A percentile compares a stretch with the other conserved stretches of the same genome.
Conservation (phyloP, 2,797 vertebrate genomes). For the Coreius guichenoti region DNA sequence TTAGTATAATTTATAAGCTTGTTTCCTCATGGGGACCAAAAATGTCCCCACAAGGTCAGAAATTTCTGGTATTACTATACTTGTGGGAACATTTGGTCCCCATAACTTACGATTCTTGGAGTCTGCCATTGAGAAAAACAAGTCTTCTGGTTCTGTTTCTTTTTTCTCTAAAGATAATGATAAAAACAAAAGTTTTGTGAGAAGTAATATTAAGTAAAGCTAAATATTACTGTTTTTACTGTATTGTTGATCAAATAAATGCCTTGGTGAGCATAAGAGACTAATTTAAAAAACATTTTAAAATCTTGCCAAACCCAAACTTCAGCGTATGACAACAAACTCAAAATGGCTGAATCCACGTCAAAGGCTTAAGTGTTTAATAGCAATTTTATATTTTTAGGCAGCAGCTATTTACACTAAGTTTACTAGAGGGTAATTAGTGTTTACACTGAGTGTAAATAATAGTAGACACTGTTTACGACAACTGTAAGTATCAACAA, state of each 20-base stretch:
- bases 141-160: conserved; percentile 51
- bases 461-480: not conserved
- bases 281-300: not conserved
- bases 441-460: not conserved
- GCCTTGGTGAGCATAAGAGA: not conserved
- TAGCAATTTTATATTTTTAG: not conserved
- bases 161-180: conserved; percentile 22
- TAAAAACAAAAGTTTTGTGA: conserved; percentile 26
- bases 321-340: not conserved
- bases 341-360: not conserved
- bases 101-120: conserved; percentile 59
- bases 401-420: not conserved
- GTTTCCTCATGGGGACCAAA: too few relatives aligned
- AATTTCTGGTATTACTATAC: not conserved
- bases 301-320: not conserved
- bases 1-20: too few relatives aligned
- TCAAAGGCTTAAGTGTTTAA: not conserved
- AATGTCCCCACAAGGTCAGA: not conserved
- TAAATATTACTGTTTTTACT: not conserved
- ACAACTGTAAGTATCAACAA: not conserved
- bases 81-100: not conserved
- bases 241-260: not conserved
- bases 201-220: not conserved
- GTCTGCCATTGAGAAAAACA: conserved; percentile 74
- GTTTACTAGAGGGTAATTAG: not conserved